phyloP scores from a whole-genome alignment of 2,888 invertebrate species.

The Andrena trimmerana region DNA sequence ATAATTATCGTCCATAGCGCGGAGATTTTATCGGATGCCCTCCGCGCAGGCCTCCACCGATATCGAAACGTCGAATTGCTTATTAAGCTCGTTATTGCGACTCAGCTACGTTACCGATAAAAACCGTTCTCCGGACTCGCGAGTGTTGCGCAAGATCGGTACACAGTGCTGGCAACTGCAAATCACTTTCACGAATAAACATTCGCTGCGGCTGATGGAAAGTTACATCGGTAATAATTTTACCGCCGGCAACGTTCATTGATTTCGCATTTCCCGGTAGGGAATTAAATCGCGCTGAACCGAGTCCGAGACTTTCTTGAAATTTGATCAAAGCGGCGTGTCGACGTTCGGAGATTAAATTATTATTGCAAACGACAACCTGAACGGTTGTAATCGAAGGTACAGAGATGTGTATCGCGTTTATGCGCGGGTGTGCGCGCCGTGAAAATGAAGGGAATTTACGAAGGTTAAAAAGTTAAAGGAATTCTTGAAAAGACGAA shows the following conservation, averaged over 20 bases:
- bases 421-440: not conserved
- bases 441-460: not conserved
- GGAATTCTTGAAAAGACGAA: constrained; percentile 38
- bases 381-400: not conserved
- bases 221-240: constrained; percentile 14
- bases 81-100: constrained; percentile 62
- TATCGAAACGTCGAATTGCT: constrained; percentile 60
- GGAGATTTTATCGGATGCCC: constrained; percentile 60
- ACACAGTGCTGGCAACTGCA: not conserved
- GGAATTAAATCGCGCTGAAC: not conserved
- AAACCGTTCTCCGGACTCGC: constrained; percentile 10
- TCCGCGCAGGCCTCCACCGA: constrained; percentile 29
- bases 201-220: not conserved
- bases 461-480: not conserved
- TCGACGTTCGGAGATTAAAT: constrained; percentile 27
- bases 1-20: constrained; percentile 62
- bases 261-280: not conserved
- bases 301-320: not conserved
- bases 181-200: constrained; percentile 8
- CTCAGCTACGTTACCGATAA: constrained; percentile 29
- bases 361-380: constrained; percentile 1
- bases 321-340: constrained; percentile 1
- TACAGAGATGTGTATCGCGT: not conserved
- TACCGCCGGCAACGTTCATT: not conserved
- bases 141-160: not conserved